Evolutionary conservation across 64 coral and sea anemone species (phyloP), one percentile per base, ranked within the genome.

Genomic region (Hydrozoanthus tunicans): DNA sequence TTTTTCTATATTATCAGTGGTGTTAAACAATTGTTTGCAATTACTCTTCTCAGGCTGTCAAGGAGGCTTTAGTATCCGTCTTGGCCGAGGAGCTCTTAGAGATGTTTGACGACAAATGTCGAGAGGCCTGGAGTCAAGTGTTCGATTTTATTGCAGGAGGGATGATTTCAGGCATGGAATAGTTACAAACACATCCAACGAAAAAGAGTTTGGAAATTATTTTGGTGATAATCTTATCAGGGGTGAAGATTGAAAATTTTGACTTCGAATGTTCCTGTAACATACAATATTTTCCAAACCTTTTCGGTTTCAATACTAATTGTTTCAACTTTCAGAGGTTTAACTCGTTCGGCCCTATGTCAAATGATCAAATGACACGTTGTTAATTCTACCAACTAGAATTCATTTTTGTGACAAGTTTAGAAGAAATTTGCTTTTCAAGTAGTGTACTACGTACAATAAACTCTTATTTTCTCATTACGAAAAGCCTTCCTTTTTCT

Each of bases 21-120:
- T 43, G 32, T 43, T 43, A 43, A 43, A 4, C 9, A 77, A 7
- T 3, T 10, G 27, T 54, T 55, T 10, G n/a, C 12, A 78, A 12
- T 9, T n/a, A n/a, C 13, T 10, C 9, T 56, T 53, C 66, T 8
- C 64, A 85, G 82, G 82, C 52, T 15, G 64, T 85, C 8, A 85
- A 85, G 63, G 82, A 85, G 9, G 82, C 82, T 3, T 70, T 85
- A 14, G 14, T 85, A n/a, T 85, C 82, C 9, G 66, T 70, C 17
- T 65, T 85, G 5, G 61, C 82, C n/a, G 82, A 85, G n/a, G 82
- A 85, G 7, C 82, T 85, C n/a, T 12, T 85, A 53, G 82, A 85
- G 57, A 85, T 85, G 53, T 85, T 85, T 71, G 82, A 85, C 65
- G 63, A 85, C n/a, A 85, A 85, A 69, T 70, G 64, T 24, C 82